Percentiles rank a stretch among this genome's conserved stretches.
Evolutionary conservation across 1,140 invertebrate species (phyloP).

Genomic region (Harpegnathos saltator): DNA sequence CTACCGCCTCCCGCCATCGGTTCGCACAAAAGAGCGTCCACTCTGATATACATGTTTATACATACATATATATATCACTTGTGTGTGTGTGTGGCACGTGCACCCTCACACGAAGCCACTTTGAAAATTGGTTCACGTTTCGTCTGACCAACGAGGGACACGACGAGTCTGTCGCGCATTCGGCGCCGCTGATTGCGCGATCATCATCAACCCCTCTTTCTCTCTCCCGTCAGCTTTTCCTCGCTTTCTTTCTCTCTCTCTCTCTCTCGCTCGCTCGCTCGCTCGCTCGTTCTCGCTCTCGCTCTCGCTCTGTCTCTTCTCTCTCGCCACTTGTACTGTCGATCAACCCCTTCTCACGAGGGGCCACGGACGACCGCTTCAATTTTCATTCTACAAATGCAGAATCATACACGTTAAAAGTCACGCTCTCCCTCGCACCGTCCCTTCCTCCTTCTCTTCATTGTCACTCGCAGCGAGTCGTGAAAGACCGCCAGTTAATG

Average conservation of each 20-base stretch:
- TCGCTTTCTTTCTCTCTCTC: background rate
- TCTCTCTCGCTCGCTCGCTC: background rate
- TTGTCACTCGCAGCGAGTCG: too few relatives aligned
- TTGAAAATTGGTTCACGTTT: slow-evolving; percentile 68
- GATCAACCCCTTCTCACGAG: background rate
- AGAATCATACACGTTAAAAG: background rate
- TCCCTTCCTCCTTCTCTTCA: too few relatives aligned
- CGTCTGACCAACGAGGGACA: slow-evolving; percentile 83
- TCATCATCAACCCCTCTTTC: slow-evolving; percentile 22
- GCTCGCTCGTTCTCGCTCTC: background rate
- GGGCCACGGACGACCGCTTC: background rate
- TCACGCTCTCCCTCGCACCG: background rate
- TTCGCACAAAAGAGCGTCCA: slow-evolving; percentile 72
- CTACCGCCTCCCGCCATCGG: slow-evolving; percentile 40
- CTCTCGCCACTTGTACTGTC: background rate
- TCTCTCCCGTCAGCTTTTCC: background rate
- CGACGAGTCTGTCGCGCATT: slow-evolving; percentile 77
- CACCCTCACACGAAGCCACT: slow-evolving; percentile 82
- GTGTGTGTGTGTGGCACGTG: slow-evolving; percentile 66
- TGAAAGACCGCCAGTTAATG: too few relatives aligned
- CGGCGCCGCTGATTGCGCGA: slow-evolving; percentile 53
- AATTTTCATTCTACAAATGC: background rate
- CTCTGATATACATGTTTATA: slow-evolving; percentile 76
- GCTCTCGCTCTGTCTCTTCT: too few relatives aligned
- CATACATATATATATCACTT: slow-evolving; percentile 80